Evolutionary conservation across 1,140 invertebrate genomes (phyloP), one percentile per base, ranked within the genome.

Genomic region (Calephelis virginiensis): DNA sequence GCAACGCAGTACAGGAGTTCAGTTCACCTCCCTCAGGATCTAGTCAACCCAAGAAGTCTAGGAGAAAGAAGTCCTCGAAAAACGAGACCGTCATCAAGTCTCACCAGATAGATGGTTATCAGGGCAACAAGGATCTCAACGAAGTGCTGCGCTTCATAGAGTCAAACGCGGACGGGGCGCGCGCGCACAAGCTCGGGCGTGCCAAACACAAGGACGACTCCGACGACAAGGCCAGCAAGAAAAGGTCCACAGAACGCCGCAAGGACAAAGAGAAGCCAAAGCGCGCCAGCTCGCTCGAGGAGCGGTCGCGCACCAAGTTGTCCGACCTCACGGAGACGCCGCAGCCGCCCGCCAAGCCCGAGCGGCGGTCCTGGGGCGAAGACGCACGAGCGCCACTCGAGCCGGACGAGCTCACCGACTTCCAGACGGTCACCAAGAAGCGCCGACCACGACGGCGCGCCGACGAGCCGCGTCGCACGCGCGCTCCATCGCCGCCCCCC

Each of bases 361-460:
- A 85, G 69, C 81, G 81, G 6, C 83, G 83, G 73, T 83, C 81
- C 8, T 85, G 82, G 85, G 80, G 81, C 71, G 81, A 82, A 69
- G 81, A 76, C 72, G 73, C 77, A 62, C 77, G 74, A 64, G 73
- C 68, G 63, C 66, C 70, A 5, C 76, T 76, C 43, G 65, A 65
- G 47, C 65, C 71, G 50, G 65, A 62, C 46, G 92, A 93, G 79
- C 90, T 87, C 13, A 85, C 92, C 1, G 95, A 95, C 64, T 95
- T 95, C 83, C 92, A 94, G 74, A 94, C 95, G 28, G 95, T 96
- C 50, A 95, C 94, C 9, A 95, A 95, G 73, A 94, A 95, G 74
- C 95, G 95, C 74, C 94, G 94, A 69, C 93, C 93, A 72, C 94
- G 95, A 77, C 94, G 95, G 71, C 93, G 93, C 78, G 59, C 80